Conservation (phyloP, 2,797 vertebrate species). For the Hipposideros larvatus region DNA sequence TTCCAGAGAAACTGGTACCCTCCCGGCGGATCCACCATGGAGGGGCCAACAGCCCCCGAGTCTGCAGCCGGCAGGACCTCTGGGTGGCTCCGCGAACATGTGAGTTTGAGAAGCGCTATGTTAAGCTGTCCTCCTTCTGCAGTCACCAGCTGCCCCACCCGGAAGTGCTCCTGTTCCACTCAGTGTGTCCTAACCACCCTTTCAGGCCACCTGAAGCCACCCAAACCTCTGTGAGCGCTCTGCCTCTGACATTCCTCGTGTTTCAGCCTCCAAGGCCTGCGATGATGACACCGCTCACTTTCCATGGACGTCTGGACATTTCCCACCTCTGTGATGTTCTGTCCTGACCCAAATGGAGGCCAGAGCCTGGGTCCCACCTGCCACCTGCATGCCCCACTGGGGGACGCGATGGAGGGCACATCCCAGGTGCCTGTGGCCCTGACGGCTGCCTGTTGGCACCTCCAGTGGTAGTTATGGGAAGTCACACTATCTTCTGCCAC, state of each 20-base stretch:
- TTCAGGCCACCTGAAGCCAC: neutral
- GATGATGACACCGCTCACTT: neutral
- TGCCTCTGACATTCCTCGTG: neutral
- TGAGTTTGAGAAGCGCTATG: neutral
- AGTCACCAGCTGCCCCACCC: neutral
- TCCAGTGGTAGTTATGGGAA: no score
- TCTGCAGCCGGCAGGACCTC: neutral
- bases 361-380: neutral
- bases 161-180: no score
- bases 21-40: no score
- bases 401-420: neutral
- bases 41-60: fast-evolving
- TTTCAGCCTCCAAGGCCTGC: neutral
- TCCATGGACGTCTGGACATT: neutral
- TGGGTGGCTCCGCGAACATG: fast-evolving
- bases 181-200: fast-evolving
- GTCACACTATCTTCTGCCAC: no score
- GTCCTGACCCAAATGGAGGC: neutral
- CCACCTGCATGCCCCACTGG: neutral
- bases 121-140: no score
- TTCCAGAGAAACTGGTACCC: no score
- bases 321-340: neutral
- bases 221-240: neutral
- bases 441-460: no score
- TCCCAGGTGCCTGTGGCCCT: neutral